These are phyloP conservation scores for Chiloscyllium plagiosum DNA, from an alignment of 2,113 vertebrate species.

Conservation along the genomic window DNA sequence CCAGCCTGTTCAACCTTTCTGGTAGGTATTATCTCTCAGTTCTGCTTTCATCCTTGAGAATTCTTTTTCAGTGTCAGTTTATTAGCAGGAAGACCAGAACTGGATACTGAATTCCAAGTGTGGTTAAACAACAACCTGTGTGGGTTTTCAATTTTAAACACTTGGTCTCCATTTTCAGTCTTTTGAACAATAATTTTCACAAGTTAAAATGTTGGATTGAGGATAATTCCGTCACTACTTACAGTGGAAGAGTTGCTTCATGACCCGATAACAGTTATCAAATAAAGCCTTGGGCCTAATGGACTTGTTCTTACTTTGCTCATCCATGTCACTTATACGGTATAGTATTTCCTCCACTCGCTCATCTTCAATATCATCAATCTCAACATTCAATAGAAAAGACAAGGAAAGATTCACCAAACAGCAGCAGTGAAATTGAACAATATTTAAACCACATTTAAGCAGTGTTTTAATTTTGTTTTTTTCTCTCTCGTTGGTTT, in stretches of 20 bases:
- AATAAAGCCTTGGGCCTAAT: conserved; percentile 18
- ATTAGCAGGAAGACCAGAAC: neutral
- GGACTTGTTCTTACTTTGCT: neutral
- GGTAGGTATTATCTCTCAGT: neutral
- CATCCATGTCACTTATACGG: neutral
- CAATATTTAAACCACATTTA: neutral
- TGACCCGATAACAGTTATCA: conserved; percentile 27
- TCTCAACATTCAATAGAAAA: neutral
- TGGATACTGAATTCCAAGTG: neutral
- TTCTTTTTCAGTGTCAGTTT: neutral
- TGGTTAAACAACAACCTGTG: neutral
- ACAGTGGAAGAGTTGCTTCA: conserved; percentile 22
- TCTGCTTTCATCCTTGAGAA: neutral
- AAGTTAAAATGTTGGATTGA: neutral
- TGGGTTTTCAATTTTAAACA: neutral
- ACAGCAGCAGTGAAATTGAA: neutral
- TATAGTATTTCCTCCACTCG: conserved; percentile 8
- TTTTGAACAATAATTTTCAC: neutral
- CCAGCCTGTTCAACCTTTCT: neutral
- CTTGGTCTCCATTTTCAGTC: neutral
- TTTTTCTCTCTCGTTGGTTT: neutral
- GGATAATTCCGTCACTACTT: neutral
- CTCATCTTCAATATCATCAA: neutral
- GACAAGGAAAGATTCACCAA: conserved; percentile 5
- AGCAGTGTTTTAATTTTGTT: neutral